phyloP scores from a whole-genome alignment of 2,113 vertebrate genomes.

The Serilophus lunatus region DNA sequence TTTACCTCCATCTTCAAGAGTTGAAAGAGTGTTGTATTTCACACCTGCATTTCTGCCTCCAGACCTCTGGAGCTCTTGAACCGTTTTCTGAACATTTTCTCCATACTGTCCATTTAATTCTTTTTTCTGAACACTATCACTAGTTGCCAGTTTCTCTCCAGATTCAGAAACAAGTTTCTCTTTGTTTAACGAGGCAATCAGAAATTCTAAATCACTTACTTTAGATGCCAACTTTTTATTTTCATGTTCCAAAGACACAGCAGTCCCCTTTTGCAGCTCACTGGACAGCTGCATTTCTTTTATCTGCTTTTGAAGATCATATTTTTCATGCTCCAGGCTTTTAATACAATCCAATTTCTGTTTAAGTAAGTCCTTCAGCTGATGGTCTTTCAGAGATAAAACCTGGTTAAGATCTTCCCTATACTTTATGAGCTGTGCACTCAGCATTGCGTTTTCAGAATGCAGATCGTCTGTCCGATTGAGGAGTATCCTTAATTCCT shows the following conservation, averaged over 20 bases:
- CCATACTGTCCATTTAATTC: not conserved
- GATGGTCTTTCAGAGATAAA: slow-evolving; percentile 86
- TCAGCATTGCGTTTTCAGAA: slow-evolving; percentile 88
- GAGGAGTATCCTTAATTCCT: slow-evolving; percentile 76
- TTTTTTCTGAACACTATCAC: slow-evolving; percentile 36
- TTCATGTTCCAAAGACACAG: slow-evolving; percentile 55
- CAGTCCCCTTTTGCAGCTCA: slow-evolving; percentile 59
- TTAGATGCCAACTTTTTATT: slow-evolving; percentile 70
- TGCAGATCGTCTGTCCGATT: slow-evolving; percentile 87
- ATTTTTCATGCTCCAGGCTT: slow-evolving; percentile 80
- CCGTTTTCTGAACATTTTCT: slow-evolving; percentile 44
- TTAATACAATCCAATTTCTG: slow-evolving; percentile 84
- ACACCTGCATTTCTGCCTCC: slow-evolving; percentile 56
- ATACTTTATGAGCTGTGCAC: slow-evolving; percentile 85
- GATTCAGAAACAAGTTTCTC: slow-evolving; percentile 58
- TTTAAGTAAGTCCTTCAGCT: slow-evolving; percentile 83
- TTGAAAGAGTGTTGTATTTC: slow-evolving; percentile 39
- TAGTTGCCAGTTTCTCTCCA: slow-evolving; percentile 47
- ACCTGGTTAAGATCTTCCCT: slow-evolving; percentile 89
- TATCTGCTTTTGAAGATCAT: slow-evolving; percentile 65
- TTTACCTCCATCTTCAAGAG: slow-evolving; percentile 34
- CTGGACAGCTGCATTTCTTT: slow-evolving; percentile 59
- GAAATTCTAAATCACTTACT: slow-evolving; percentile 66
- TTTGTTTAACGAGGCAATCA: slow-evolving; percentile 64
- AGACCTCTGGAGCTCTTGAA: slow-evolving; percentile 53